A percentile compares a stretch with the other conserved stretches of the same genome.
These are phyloP conservation scores for Escarpia spicata DNA, from an alignment of 2,888 invertebrate genomes.

Conservation along the genomic window DNA sequence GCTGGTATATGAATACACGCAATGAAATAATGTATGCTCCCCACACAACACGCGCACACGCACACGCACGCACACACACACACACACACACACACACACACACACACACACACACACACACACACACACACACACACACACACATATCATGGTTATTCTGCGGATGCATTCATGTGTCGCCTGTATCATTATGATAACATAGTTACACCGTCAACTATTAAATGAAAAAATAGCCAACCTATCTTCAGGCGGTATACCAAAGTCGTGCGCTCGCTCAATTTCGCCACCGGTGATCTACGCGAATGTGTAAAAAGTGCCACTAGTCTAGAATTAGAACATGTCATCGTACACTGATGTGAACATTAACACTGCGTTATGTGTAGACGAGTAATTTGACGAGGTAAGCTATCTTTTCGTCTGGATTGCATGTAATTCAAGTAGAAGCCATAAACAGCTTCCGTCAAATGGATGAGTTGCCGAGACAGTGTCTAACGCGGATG, in stretches of 20 bases:
- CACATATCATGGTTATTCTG: no score
- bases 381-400: background rate
- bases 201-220: background rate
- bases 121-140: no score
- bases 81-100: no score
- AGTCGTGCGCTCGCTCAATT: background rate
- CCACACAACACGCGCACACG: no score
- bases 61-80: no score
- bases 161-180: background rate
- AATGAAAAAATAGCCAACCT: background rate
- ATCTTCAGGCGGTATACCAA: background rate
- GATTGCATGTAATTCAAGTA: constrained; percentile 7
- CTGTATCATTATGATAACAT: background rate
- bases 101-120: no score
- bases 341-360: background rate
- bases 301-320: background rate
- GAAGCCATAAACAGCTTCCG: background rate
- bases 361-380: background rate
- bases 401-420: background rate
- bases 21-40: no score
- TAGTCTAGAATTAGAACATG: background rate
- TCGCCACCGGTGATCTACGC: background rate
- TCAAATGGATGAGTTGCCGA: background rate
- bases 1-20: no score
- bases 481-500: background rate